These are phyloP conservation scores for Clunio marinus DNA, from an alignment of 2,888 invertebrate genomes.

Conservation along the genomic window DNA sequence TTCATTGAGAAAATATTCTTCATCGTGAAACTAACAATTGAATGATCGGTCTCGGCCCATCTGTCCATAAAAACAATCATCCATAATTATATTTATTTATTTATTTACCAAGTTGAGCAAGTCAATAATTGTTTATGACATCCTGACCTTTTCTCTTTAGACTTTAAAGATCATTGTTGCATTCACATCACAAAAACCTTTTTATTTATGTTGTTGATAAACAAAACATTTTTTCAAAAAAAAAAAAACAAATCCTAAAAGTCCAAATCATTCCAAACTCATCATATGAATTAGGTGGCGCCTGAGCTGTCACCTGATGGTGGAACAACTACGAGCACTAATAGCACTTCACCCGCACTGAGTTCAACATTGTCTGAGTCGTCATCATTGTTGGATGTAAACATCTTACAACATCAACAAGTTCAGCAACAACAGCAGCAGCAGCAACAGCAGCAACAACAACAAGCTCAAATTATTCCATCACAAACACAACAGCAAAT, in stretches of 20 bases:
- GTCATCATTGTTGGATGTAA: slow-evolving; percentile 33
- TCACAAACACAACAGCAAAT: slow-evolving; percentile 22
- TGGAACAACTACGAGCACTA: slow-evolving; percentile 38
- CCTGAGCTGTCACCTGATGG: slow-evolving; percentile 37
- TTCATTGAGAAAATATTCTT: too few species aligned
- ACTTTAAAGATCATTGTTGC: background rate
- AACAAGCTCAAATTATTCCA: background rate
- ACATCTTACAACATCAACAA: slow-evolving; percentile 29
- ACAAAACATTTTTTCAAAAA: background rate
- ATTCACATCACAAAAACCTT: too few species aligned
- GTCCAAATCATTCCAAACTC: slow-evolving; percentile 30
- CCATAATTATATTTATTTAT: background rate
- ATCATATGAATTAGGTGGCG: slow-evolving; percentile 35
- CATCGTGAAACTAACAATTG: too few species aligned
- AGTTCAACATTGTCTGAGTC: slow-evolving; percentile 37
- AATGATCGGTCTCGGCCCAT: too few species aligned
- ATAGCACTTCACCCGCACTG: slow-evolving; percentile 39
- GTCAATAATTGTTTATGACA: too few species aligned
- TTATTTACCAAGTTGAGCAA: background rate
- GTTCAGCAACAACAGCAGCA: too few species aligned
- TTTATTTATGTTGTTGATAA: background rate
- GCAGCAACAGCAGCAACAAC: slow-evolving; percentile 22
- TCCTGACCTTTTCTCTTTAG: too few species aligned
- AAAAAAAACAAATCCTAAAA: slow-evolving; percentile 7
- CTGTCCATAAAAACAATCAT: slow-evolving; percentile 46